These are phyloP conservation scores for Takifugu ocellatus DNA, from an alignment of 2,797 vertebrate species.

Conservation along the genomic window DNA sequence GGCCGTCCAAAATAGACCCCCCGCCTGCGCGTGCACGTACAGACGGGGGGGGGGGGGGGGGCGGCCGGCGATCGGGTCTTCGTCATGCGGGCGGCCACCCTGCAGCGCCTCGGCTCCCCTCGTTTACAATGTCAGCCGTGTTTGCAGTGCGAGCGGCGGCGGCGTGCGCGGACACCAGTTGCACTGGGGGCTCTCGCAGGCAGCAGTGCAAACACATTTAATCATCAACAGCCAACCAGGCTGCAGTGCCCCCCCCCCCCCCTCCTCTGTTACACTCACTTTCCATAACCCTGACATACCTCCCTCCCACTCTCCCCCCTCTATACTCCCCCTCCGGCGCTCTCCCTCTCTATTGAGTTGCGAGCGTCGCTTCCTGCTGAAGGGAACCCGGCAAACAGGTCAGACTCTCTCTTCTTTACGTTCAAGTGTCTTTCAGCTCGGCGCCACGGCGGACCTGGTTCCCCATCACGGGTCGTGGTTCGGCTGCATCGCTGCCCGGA, in stretches of 20 bases:
- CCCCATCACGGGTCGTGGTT: not conserved
- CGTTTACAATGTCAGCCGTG: slow-evolving; percentile 38
- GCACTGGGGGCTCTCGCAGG: slow-evolving; percentile 18
- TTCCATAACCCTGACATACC: slow-evolving; percentile 58
- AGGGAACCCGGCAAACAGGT: slow-evolving; percentile 75
- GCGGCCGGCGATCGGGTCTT: slow-evolving; percentile 44
- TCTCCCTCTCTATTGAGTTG: slow-evolving; percentile 64
- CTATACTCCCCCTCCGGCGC: slow-evolving; percentile 47
- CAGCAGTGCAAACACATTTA: slow-evolving; percentile 31
- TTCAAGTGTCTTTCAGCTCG: slow-evolving; percentile 25
- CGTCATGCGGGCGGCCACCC: slow-evolving; percentile 38
- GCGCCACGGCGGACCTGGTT: slow-evolving; percentile 11
- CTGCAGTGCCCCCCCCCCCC: slow-evolving; percentile 26
- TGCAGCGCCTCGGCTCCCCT: slow-evolving; percentile 20
- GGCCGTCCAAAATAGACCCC: slow-evolving; percentile 77
- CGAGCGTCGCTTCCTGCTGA: slow-evolving; percentile 68
- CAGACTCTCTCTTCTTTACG: slow-evolving; percentile 69
- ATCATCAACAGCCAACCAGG: slow-evolving; percentile 53
- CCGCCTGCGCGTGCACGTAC: slow-evolving; percentile 4
- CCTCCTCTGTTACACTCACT: slow-evolving; percentile 61
- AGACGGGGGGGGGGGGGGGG: not conserved
- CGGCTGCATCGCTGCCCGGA: not conserved
- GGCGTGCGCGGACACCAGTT: slow-evolving; percentile 5
- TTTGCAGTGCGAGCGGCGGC: slow-evolving; percentile 14
- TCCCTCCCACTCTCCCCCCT: slow-evolving; percentile 29